Percentiles rank a stretch among this genome's conserved stretches.
Evolutionary conservation across 2,113 vertebrate genomes (phyloP).

Genomic region (Galbula dea): DNA sequence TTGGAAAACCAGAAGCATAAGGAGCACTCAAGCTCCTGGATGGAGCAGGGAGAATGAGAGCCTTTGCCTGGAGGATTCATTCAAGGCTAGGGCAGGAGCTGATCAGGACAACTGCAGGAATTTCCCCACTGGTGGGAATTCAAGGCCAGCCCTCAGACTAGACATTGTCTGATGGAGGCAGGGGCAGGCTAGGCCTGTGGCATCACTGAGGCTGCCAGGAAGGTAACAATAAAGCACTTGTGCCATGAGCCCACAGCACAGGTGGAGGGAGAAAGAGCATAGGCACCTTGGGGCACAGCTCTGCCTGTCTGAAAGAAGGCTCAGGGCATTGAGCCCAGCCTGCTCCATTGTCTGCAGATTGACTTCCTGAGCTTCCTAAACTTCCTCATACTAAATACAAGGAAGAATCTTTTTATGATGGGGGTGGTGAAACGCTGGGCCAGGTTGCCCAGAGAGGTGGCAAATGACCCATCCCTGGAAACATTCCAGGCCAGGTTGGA

Average conservation of each 20-base stretch:
- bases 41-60: background rate
- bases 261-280: background rate
- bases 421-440: background rate
- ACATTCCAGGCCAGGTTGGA: background rate
- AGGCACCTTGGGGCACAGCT: background rate
- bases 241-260: background rate
- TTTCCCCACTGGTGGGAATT: background rate
- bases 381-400: background rate
- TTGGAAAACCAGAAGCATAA: fast-evolving
- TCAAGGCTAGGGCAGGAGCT: background rate
- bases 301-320: background rate
- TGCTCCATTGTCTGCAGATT: background rate
- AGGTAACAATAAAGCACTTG: background rate
- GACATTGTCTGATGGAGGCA: fast-evolving
- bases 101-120: background rate
- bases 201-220: background rate
- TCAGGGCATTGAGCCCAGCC: background rate
- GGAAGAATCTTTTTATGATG: background rate
- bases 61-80: fast-evolving
- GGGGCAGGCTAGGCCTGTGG: background rate
- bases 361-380: background rate
- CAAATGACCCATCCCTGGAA: background rate
- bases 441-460: background rate
- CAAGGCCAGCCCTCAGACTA: background rate
- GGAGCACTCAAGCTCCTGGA: background rate